Conservation (phyloP, 2,113 vertebrate genomes). For the Gymnocephalus cernua region DNA sequence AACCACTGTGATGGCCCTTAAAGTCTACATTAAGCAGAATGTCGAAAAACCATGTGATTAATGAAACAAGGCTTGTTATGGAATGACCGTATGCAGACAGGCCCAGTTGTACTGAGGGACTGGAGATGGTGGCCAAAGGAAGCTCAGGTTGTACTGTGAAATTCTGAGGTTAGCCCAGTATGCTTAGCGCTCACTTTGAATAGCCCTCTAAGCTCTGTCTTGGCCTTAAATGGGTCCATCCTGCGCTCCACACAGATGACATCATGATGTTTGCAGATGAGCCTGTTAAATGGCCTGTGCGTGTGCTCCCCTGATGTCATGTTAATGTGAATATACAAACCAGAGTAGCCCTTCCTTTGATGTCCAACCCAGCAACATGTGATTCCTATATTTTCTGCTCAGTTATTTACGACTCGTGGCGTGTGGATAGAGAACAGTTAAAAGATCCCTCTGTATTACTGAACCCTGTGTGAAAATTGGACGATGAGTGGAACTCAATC, state of each 20-base stretch:
- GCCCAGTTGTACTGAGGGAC: neutral
- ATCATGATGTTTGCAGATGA: conserved; percentile 79
- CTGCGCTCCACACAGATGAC: conserved; percentile 68
- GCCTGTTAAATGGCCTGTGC: conserved; percentile 73
- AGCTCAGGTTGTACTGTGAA: conserved; percentile 37
- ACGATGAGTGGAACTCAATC: conserved; percentile 73
- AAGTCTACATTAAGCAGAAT: neutral
- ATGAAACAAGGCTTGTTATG: neutral
- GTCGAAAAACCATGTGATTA: conserved; percentile 24
- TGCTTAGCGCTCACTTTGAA: conserved; percentile 48
- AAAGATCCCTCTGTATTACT: conserved; percentile 67
- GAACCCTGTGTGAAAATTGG: conserved; percentile 70
- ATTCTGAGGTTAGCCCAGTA: conserved; percentile 38
- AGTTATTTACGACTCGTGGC: conserved; percentile 80
- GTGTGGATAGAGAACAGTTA: conserved; percentile 73
- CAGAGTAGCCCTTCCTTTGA: conserved; percentile 71
- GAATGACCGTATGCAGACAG: neutral
- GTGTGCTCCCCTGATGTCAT: conserved; percentile 70
- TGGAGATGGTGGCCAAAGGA: conserved; percentile 24
- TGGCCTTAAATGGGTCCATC: conserved; percentile 71
- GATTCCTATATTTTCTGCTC: conserved; percentile 76
- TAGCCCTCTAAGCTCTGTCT: conserved; percentile 40
- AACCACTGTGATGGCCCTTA: neutral
- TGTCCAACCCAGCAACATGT: conserved; percentile 74
- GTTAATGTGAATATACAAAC: conserved; percentile 73